Conservation (phyloP, 2,113 vertebrate species). For the Paracanthobrama guichenoti region DNA sequence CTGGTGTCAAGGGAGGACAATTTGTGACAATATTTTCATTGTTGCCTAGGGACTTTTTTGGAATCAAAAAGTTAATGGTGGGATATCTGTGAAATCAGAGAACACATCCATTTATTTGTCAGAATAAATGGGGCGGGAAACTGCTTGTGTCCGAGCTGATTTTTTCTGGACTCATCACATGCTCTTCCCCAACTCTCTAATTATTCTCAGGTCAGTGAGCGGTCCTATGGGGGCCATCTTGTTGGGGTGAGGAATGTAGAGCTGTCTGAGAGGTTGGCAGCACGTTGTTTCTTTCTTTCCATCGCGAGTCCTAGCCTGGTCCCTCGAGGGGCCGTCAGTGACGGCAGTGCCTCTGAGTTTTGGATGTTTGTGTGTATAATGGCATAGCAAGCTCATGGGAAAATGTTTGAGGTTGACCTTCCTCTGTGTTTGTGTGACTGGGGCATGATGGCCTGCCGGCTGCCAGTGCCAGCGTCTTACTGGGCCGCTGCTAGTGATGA, state of each 20-base stretch:
- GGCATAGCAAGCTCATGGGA: constrained; percentile 77
- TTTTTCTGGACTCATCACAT: constrained; percentile 38
- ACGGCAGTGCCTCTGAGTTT: constrained; percentile 71
- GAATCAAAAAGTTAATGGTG: not conserved
- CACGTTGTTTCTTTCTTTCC: constrained; percentile 28
- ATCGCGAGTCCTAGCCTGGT: constrained; percentile 29
- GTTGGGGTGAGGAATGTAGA: constrained; percentile 58
- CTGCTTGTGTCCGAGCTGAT: not conserved
- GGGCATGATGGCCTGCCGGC: not conserved
- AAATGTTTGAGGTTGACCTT: constrained; percentile 66
- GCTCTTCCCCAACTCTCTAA: constrained; percentile 30
- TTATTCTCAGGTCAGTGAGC: constrained; percentile 41
- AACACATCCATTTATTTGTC: constrained; percentile 50
- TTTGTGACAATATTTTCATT: constrained; percentile 40
- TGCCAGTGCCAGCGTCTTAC: constrained; percentile 2
- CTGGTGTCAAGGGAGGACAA: constrained; percentile 7
- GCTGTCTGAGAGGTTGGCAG: constrained; percentile 64
- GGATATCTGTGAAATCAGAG: constrained; percentile 39
- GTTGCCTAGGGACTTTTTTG: constrained; percentile 42
- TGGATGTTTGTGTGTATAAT: constrained; percentile 72
- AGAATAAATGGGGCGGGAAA: constrained; percentile 52
- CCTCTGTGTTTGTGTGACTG: constrained; percentile 36
- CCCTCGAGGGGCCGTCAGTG: constrained; percentile 63
- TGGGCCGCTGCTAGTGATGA: not conserved
- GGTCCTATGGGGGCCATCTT: constrained; percentile 57